Conservation (phyloP, 2,888 invertebrate species). For the Neocrepidodera transversa region DNA sequence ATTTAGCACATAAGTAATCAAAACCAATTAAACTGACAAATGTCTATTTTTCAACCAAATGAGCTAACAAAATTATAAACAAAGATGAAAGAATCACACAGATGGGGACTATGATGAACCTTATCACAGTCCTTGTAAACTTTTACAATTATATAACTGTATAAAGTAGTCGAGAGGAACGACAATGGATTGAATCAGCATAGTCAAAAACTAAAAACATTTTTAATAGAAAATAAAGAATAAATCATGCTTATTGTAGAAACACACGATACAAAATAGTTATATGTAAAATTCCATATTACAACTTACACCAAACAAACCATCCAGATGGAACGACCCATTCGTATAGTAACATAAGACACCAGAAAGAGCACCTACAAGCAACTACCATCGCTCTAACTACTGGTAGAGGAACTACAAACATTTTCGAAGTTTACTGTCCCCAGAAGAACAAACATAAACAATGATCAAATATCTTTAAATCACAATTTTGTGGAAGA, state of each 20-base stretch:
- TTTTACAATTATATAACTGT: background rate
- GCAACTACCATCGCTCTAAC: no score
- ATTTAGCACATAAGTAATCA: no score
- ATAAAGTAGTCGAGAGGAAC: background rate
- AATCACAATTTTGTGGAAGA: no score
- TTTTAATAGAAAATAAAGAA: background rate
- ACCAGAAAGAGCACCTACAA: no score
- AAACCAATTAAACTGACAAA: no score
- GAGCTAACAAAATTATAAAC: background rate
- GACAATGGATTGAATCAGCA: background rate
- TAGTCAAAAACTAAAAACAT: background rate
- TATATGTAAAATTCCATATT: background rate
- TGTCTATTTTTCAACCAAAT: no score
- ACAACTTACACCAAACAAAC: background rate
- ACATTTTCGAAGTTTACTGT: no score
- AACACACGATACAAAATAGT: conserved; percentile 18
- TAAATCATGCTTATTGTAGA: conserved; percentile 32
- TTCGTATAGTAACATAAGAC: no score
- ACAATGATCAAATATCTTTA: no score
- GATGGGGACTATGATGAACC: background rate
- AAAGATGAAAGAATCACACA: background rate
- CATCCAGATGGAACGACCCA: background rate
- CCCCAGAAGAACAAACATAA: no score
- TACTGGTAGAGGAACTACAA: no score
- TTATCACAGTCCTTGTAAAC: background rate